Conservation (phyloP, 2,888 invertebrate species). For the Ormyrus labotus region DNA sequence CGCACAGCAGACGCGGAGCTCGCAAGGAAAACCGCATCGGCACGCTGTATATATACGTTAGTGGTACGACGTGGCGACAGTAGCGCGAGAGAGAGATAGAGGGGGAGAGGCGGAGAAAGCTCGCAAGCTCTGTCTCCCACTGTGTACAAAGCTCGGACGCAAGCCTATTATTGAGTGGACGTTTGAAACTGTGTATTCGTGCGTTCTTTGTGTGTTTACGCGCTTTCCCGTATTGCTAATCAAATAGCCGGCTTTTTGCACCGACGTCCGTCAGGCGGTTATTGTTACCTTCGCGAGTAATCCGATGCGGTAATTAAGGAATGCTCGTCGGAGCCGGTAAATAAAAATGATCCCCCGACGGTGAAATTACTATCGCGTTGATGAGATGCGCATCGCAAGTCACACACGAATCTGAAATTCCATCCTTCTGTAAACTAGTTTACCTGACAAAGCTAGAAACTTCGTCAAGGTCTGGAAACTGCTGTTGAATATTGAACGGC, state of each 20-base stretch:
- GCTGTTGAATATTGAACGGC: no score
- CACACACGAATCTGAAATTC: no score
- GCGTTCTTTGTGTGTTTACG: background rate
- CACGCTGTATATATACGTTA: background rate
- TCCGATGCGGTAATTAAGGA: no score
- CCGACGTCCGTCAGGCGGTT: no score
- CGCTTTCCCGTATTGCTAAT: background rate
- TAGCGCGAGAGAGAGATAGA: background rate
- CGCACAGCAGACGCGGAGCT: background rate
- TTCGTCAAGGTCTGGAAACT: background rate
- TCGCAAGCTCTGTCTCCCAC: background rate
- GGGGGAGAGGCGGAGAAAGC: no score
- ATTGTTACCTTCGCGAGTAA: no score
- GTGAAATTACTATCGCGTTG: no score
- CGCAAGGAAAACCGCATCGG: conserved; percentile 17
- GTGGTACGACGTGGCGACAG: background rate
- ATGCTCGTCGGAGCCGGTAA: no score
- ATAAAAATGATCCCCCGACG: no score
- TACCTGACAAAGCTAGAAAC: background rate
- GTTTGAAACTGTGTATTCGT: conserved; percentile 9
- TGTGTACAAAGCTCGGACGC: background rate
- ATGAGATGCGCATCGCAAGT: no score
- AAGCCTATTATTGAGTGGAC: conserved; percentile 27
- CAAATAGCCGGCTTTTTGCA: no score
- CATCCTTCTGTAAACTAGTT: no score